Evolutionary conservation across 35 echinoderm and acorn worm species (phyloP), one percentile per base, ranked within the genome.

Genomic region (Acanthaster planci): DNA sequence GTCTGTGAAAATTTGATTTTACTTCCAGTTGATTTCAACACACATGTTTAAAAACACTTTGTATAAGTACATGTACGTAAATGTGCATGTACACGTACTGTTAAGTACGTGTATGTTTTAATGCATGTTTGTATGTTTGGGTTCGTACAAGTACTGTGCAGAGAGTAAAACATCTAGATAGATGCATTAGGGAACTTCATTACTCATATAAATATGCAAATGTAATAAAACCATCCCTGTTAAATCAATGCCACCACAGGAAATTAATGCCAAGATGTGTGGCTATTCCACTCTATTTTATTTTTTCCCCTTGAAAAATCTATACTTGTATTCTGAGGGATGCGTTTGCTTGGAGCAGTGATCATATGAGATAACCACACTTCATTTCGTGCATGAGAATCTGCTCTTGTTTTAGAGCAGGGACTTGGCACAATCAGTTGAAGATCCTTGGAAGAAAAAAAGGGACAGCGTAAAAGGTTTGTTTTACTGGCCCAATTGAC

Each of bases 181-280:
- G 23, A 26, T 31, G 34, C 10, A 26, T 27, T 34, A 30, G 21
- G 14, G 64, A 27, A 72, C 34, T 26, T 30, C 34, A 72, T 72
- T 72, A 72, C 34, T 68, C 60, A 31, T 34, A 26, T 72, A 27
- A 72, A 72, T 72, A 72, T 72, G 64, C 64, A 72, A 72, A 72
- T 72, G 64, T 72, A 72, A 72, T 72, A 72, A 72, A 31, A 72
- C 26, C 64, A 21, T 72, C 26, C 22, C 64, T 72, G 23, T 72
- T 72, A 72, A 72, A 72, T 72, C 64, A 72, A 72, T 72, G 64
- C 26, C 64, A 31, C 64, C 64, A 72, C 64, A 72, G 64, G 64
- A 72, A 72, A 72, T 72, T 72, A 72, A 72, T 72, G 21, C 34
- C 21, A 72, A 34, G 64, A 72, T 72, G 64, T 72, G 64, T 72